Conservation (phyloP, 2,113 vertebrate species). For the Puffinus mauretanicus region DNA sequence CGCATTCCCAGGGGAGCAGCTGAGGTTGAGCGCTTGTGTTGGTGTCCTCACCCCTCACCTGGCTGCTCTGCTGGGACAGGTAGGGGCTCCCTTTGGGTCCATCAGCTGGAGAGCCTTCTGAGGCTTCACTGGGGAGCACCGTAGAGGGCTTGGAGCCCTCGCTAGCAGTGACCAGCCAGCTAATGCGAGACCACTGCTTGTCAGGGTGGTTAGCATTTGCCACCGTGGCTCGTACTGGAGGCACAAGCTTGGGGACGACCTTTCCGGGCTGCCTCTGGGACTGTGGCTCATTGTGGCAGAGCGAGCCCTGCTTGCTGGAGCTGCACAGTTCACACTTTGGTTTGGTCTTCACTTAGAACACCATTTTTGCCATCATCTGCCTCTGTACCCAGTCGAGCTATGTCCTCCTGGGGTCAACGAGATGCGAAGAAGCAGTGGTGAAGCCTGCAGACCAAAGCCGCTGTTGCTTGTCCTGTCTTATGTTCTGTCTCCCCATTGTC, state of each 20-base stretch:
- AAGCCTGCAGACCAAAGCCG: neutral
- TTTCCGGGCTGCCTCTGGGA: neutral
- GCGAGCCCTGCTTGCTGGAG: neutral
- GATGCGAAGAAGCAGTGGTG: neutral
- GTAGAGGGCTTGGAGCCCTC: neutral
- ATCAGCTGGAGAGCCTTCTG: neutral
- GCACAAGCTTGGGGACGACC: neutral
- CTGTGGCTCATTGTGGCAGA: rapidly evolving
- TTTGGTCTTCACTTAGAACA: neutral
- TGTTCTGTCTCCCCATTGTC: rapidly evolving
- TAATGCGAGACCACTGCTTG: rapidly evolving
- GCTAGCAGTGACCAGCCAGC: neutral
- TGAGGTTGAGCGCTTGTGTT: neutral
- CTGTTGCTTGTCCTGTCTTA: neutral
- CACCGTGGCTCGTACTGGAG: rapidly evolving
- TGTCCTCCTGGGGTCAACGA: rapidly evolving
- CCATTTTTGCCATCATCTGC: no score
- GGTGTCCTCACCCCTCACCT: neutral
- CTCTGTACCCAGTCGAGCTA: rapidly evolving
- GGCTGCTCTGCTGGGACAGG: neutral
- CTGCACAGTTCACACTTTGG: rapidly evolving
- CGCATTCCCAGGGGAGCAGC: neutral
- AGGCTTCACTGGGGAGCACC: rapidly evolving
- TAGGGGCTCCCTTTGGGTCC: neutral
- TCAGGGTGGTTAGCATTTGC: neutral